Base-by-base conservation (phyloP, 2,888 invertebrate genomes). In the Acleris sparsana region DNA sequence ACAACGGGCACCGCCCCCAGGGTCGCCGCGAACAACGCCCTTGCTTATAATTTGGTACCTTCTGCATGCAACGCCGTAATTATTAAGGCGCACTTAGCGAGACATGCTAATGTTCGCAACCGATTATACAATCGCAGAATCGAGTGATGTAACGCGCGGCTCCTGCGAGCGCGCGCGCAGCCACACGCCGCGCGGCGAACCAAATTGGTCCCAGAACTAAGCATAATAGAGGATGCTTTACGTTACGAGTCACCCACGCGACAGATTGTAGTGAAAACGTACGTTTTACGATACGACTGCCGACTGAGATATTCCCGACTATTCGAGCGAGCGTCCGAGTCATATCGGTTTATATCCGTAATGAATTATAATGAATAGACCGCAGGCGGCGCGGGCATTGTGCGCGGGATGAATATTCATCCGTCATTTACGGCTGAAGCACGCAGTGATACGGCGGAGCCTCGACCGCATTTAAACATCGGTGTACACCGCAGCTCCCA, bases 391-490 rank as follows among this genome's bases (percentile, higher is more conserved):
- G 33, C 33, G 29, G 29, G 33, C 46, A 55, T 48, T 49, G 46
- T 48, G 39, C 7, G 46, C 46, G 29, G 22, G 22, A 55, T 62
- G 48, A 62, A 62, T 62, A 62, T 62, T 62, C 55, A 62, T 49
- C 17, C n/a, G 20, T 3, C 22, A n/a, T 49, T 55, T 33, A 6
- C 62, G 49, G 3, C 39, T 56, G 48, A 49, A 49, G 43, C 48
- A 17, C 18, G 17, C 49, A 33, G 55, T 18, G 62, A 49, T 62
- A 55, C 22, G 49, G 33, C 18, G 25, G 49, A 43, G 43, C 62
- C 62, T 62, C 62, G 62, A 62, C 62, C 49, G 62, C 56, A 62
- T 62, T 56, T 18, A 49, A 48, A 62, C 62, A 43, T 51, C 49
- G 51, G 62, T 44, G 43, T 51, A 51, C 43, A 3, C 3, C 9